Base-by-base conservation (phyloP, 2,888 invertebrate genomes). In the Platycheirus rosarum region DNA sequence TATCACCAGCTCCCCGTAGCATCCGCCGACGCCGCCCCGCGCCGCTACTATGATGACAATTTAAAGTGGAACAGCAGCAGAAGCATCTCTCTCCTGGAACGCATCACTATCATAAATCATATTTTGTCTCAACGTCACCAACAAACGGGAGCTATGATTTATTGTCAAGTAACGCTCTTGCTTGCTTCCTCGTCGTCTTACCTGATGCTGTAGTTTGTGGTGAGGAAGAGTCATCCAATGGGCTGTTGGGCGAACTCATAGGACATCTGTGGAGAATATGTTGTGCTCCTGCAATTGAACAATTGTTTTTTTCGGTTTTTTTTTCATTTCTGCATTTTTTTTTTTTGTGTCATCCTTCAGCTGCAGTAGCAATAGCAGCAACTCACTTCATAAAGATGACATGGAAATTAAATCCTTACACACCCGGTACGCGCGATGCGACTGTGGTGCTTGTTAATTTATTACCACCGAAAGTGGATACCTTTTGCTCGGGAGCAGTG, bases 61-160 rank as follows among this genome's bases (percentile, higher is more conserved):
- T 84, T 84, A 84, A 84, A 84, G 84, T 84, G 84, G 84, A 84
- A 78, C 73, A 69, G 65, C 84, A 69, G 60, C 35, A 55, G 37
- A 8, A 20, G 46, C 46, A n/a, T 55, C n/a, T 53, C 35, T 44
- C 65, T 65, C 57, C 51, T 77, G 63, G 71, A 82, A 82, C 71
- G 82, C 82, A 77, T 82, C 71, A 46, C 62, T 71, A 62, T 82
- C 82, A 82, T 82, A 82, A 82, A 82, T 82, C 82, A 82, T 82
- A 77, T 82, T 77, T 82, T 73, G 71, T 73, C 62, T 49, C 70
- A 82, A 73, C 73, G 68, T 82, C 82, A 68, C 77, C 66, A 55
- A 73, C 77, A 82, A 68, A 82, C 77, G 71, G 68, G 66, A 71
- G 71, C 77, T 62, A 82, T 68, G 82, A 82, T 82, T 82, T 82